A percentile compares a stretch with the other conserved stretches of the same genome.
Conservation (phyloP, 1,140 invertebrate species). For the Radopholus similis region DNA sequence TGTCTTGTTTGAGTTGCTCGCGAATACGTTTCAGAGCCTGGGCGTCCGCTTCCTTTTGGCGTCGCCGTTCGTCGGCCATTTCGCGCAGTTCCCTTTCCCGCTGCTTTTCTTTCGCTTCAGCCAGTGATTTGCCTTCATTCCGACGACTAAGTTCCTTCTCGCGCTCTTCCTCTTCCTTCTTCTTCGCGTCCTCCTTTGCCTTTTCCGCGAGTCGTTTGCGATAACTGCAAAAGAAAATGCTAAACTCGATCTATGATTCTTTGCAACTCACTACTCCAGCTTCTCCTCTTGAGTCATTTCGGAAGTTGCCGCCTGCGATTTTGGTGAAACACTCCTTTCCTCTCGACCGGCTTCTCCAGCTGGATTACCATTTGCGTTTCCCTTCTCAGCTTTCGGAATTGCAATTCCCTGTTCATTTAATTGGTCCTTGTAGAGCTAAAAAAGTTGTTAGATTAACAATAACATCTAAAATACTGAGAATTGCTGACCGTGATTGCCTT, state of each 20-base stretch:
- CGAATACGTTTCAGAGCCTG: conserved; percentile 20
- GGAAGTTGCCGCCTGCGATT: background rate
- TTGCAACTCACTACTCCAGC: background rate
- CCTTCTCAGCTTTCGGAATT: background rate
- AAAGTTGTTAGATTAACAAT: conserved; percentile 7
- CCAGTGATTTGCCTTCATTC: conserved; percentile 25
- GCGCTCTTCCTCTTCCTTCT: conserved; percentile 27
- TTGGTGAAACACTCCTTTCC: background rate
- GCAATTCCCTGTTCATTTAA: conserved; percentile 3
- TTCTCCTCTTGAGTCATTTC: conserved; percentile 3
- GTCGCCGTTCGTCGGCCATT: conserved; percentile 22
- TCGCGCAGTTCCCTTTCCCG: conserved; percentile 23
- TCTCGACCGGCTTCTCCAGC: background rate
- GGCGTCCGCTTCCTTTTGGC: conserved; percentile 27
- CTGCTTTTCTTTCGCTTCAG: conserved; percentile 26
- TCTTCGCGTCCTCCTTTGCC: conserved; percentile 17
- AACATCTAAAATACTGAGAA: conserved; percentile 7
- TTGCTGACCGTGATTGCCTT: conserved; percentile 17
- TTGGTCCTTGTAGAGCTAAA: conserved; percentile 34
- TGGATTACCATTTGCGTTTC: background rate
- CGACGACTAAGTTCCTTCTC: conserved; percentile 26
- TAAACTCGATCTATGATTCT: background rate
- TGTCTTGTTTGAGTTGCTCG: conserved; percentile 26
- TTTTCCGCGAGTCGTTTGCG: conserved; percentile 27
- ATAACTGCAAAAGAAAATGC: conserved; percentile 13